Evolutionary conservation across 1,140 invertebrate genomes (phyloP), one percentile per base, ranked within the genome.

Genomic region (Drosophila eugracilis): DNA sequence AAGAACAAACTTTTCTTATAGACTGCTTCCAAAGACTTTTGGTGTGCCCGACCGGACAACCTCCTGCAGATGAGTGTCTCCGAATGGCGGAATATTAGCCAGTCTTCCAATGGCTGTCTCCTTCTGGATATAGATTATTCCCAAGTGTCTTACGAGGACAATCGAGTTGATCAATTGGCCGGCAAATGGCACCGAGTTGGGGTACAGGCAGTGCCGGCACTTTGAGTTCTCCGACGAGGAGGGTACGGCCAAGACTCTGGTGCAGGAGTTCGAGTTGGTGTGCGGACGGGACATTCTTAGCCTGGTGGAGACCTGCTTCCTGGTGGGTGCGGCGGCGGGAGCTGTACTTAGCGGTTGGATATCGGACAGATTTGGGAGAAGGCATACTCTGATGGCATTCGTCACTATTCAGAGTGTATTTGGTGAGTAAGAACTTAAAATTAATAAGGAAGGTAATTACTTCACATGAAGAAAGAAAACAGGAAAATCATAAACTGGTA

Each of bases 331-430:
- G 0, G 94, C 94, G 0, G 83, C 94, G 3, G 95, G 95, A n/a
- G 94, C 95, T 7, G 93, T 95, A 7, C 93, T 95, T 0, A 95
- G 94, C 42, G 95, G 95, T 2, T 93, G 94, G 89, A 93, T 96
- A 49, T 95, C 95, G 9, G 95, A 95, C 86, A 71, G 80, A 77
- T 96, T 94, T 78, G 96, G 96, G 3, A 92, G 96, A 41, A 96
- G 96, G 83, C 93, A 92, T 41, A 95, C 95, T 1, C 86, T 97
- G 28, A 94, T 96, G 91, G 81, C 93, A 1, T 94, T 91, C 34
- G 90, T 81, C 26, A 66, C 62, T n/a, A 74, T 91, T 30, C 90
- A 91, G 49, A 75, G 78, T 5, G 39, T 80, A 22, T 78, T 89
- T 10, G 90, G 90, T 91, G 45, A 75, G 89, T 89, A 9, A 10